Conservation (phyloP, 1,140 invertebrate species). For the Dreissena rostriformis region DNA sequence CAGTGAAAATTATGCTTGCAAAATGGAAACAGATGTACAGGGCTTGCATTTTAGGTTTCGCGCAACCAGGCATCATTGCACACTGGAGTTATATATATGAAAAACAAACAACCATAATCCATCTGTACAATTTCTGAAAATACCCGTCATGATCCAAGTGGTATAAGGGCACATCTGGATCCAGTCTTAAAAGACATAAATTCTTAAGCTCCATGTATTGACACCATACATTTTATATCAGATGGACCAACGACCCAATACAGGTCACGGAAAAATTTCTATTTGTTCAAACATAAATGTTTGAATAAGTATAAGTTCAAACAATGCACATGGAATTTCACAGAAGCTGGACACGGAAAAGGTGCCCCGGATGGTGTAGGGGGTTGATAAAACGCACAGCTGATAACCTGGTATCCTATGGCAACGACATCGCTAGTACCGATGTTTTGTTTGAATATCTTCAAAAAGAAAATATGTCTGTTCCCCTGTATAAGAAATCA, state of each 20-base stretch:
- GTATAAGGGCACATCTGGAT: slow-evolving; percentile 63
- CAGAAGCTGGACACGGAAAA: slow-evolving; percentile 81
- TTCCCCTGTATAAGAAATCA: neutral
- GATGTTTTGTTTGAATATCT: too few relatives aligned
- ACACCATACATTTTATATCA: too few relatives aligned
- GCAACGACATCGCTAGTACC: too few relatives aligned
- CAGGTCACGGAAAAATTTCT: too few relatives aligned
- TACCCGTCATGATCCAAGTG: slow-evolving; percentile 53
- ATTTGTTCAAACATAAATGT: too few relatives aligned
- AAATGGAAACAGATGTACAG: slow-evolving; percentile 44
- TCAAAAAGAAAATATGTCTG: neutral
- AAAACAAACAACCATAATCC: neutral
- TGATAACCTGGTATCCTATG: too few relatives aligned
- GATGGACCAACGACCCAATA: too few relatives aligned
- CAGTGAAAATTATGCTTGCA: slow-evolving; percentile 56
- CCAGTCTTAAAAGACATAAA: slow-evolving; percentile 58
- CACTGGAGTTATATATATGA: slow-evolving; percentile 30
- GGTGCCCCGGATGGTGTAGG: slow-evolving; percentile 81
- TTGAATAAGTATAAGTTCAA: too few relatives aligned
- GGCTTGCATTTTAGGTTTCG: slow-evolving; percentile 53
- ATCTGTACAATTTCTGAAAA: slow-evolving; percentile 56
- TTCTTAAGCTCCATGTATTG: slow-evolving; percentile 47
- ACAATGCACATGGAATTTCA: too few relatives aligned
- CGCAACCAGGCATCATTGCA: slow-evolving; percentile 43
- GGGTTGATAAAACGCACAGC: too few relatives aligned